Base-by-base conservation (phyloP, 2,888 invertebrate genomes). In the Anorthoa munda region DNA sequence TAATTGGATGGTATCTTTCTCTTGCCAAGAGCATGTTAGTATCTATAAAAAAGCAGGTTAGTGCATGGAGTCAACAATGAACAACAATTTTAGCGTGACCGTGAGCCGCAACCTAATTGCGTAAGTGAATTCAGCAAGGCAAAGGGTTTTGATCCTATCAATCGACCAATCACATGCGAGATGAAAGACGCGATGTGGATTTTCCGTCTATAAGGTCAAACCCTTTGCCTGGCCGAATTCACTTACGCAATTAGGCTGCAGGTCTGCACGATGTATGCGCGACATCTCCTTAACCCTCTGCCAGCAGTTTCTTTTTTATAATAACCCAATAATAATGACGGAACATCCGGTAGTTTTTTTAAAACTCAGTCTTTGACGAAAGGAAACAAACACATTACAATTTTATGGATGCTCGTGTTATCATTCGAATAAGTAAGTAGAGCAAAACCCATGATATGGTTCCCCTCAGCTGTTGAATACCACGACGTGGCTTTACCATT, bases 1-100 rank as follows among this genome's bases (percentile, higher is more conserved):
- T 39, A 97, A 82, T 90, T 97, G 97, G 76, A 97, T 94, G 58
- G 96, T 92, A 83, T 97, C 95, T 77, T 96, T 95, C 63, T 96
- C 97, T 93, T 97, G 97, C 97, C 97, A 98, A 46, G 97, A 95
- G 87, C 97, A 97, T 12, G 97, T 97, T 69, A 97, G 90, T 84
- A 98, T 96, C 97, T 97, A 86, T 71, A 60, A 61, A 56, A 69
- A 53, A 45, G 15, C 5, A 26, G 11, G 13, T n/a, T 46, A 23
- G 15, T 39, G 17, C 17, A 58, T 50, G 17, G 13, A 3, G 39
- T 17, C n/a, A 15, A 39, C 55, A 26, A 53, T 26, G 26, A 2
- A 51, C 51, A 7, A 21, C 5, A 56, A 7, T 39, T 48, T 50
- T 12, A 56, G 17, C 2, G n/a, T n/a, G n/a, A 39, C 15, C 46